Conservation (phyloP, 2,797 vertebrate genomes). For the Babyrousa celebensis region DNA sequence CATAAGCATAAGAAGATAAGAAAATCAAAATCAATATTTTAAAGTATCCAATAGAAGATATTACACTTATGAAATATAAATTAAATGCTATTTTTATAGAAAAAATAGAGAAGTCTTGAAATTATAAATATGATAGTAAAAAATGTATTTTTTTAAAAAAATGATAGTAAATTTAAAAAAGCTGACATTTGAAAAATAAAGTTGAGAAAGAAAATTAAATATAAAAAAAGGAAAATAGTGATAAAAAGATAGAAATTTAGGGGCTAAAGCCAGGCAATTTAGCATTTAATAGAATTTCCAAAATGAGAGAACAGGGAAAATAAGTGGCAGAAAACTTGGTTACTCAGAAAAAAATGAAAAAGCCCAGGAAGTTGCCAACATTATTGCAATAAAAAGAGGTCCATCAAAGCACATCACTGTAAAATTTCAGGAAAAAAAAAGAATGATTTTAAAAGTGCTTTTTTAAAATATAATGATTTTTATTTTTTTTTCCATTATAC, state of each 20-base stretch:
- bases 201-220: not conserved
- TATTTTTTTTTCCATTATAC: too few relatives aligned
- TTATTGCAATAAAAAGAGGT: not conserved
- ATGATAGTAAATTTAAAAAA: not conserved
- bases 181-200: not conserved
- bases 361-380: not conserved
- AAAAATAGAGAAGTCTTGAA: not conserved
- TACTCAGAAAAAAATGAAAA: not conserved
- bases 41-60: not conserved
- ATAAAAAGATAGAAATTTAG: not conserved
- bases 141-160: not conserved
- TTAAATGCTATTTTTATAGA: not conserved
- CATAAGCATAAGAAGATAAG: not conserved
- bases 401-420: not conserved
- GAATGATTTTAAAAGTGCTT: not conserved
- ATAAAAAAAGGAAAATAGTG: not conserved
- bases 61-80: slow-evolving; percentile 25
- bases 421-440: not conserved
- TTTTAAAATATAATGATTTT: too few relatives aligned
- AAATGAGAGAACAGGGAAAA: not conserved
- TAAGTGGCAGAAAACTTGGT: not conserved
- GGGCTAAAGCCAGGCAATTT: not conserved
- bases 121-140: not conserved
- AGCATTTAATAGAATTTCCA: not conserved
- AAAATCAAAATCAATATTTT: not conserved